Base-by-base conservation (phyloP, 2,888 invertebrate species). In the Ennomos quercinarius region DNA sequence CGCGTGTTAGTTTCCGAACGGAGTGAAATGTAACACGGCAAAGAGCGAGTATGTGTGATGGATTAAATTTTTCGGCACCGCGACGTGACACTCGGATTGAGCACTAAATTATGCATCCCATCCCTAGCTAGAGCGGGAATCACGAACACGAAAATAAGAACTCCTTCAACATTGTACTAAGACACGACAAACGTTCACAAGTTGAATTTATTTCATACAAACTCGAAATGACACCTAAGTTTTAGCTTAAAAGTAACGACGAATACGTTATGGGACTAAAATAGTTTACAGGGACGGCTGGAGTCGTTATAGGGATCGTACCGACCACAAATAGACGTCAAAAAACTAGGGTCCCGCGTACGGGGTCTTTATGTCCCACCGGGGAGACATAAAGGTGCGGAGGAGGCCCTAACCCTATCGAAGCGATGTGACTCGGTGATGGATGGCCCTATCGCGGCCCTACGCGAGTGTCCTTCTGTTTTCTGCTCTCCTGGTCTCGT, bases 301-400 rank as follows among this genome's bases (percentile, higher is more conserved):
- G 71, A 78, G 84, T 83, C 86, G 88, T 89, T 89, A 89, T 83
- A 83, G 87, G 84, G 79, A 81, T 77, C 80, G 76, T 81, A 78
- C 80, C 85, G 84, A 91, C 91, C 91, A 88, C 91, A 92, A 91
- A 91, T 92, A 91, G 90, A 91, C 86, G 91, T 89, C 89, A 91
- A 91, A 92, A 90, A 90, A 90, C 87, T 88, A 84, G 89, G 86
- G 87, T 83, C 81, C 78, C 80, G 77, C 77, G 82, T 81, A 83
- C 81, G 79, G 86, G 81, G 85, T 83, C 81, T 86, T 91, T 91
- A 91, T 88, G 79, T 87, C 78, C 73, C 90, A 86, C 91, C 80
- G 74, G 92, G 91, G 92, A 91, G 84, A 66, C 91, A 91, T 92
- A 92, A 91, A 91, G 91, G 91, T 92, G 84, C 86, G 85, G 86